Base-by-base conservation (phyloP, 1,140 invertebrate species). In the Octopus sinensis region DNA sequence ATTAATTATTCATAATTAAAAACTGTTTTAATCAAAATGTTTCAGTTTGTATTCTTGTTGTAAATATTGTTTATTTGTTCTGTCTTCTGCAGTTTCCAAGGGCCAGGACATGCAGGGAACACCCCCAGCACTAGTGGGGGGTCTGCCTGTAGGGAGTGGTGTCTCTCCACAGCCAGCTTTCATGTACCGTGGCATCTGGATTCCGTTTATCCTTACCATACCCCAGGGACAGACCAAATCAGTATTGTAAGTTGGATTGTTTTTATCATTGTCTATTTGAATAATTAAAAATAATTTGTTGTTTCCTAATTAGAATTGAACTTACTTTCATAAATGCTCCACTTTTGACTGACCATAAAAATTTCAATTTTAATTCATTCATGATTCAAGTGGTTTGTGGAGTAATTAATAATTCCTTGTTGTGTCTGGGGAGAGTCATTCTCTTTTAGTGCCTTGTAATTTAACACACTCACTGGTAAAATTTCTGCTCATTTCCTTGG, bases 101-200 rank as follows among this genome's bases (percentile, higher is more conserved):
- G 13, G 84, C 10, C 87, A 87, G 30, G 88, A 92, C 78, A 91
- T 92, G 78, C 93, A 94, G 91, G 93, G 93, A n/a, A 93, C 93
- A 84, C 93, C 93, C 71, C 94, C 94, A 81, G 92, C 94, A 13
- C 89, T 94, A 85, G 91, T 95, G 62, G 93, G 91, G 80, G 94
- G 93, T 73, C 91, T 95, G 91, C 94, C 94, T 78, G 92, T 94
- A 81, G 94, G 91, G n/a, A 93, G 94, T 56, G 95, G 94, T 51
- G 93, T 96, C 6, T 94, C 94, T 4, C 95, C 96, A 84, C 96
- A 97, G 88, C 94, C 96, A 54, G 97, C 96, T 7, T 99, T 98
- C 91, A 95, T 95, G 88, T 96, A 96, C 87, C 93, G 96, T 83
- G 96, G 96, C 13, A 94, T 97, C 81, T 97, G 96, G 94, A 92